Conservation (phyloP, 2,113 vertebrate genomes). For the Odobenus rosmarus region DNA sequence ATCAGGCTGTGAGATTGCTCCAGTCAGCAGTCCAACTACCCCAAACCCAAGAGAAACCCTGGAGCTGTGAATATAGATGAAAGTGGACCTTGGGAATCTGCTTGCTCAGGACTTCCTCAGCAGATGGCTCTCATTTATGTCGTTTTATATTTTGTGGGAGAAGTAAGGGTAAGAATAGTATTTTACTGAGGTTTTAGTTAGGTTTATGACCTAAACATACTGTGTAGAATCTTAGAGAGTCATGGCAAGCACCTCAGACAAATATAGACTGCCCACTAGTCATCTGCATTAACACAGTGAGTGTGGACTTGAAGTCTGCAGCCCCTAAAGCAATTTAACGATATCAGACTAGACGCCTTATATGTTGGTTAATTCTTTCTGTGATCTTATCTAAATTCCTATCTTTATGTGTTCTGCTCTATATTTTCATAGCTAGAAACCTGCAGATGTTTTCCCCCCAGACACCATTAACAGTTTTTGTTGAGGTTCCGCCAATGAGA, state of each 20-base stretch:
- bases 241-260: background rate
- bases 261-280: background rate
- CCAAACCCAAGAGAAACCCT: conserved; percentile 9
- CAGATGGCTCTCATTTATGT: conserved; percentile 39
- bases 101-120: conserved; percentile 57
- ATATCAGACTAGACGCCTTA: background rate
- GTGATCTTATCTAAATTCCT: background rate
- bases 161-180: background rate
- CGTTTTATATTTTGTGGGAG: conserved; percentile 47
- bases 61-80: conserved; percentile 56
- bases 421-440: background rate
- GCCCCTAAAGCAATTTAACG: background rate
- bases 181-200: conserved; percentile 3
- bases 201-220: background rate
- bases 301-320: background rate
- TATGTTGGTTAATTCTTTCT: background rate
- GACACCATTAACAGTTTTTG: background rate
- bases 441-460: background rate
- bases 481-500: background rate
- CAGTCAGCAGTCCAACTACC: conserved; percentile 59
- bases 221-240: background rate
- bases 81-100: conserved; percentile 13
- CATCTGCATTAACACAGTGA: background rate
- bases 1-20: conserved; percentile 30
- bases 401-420: background rate